Base-by-base conservation (phyloP, 2,888 invertebrate genomes). In the Sinotaia quadrata region DNA sequence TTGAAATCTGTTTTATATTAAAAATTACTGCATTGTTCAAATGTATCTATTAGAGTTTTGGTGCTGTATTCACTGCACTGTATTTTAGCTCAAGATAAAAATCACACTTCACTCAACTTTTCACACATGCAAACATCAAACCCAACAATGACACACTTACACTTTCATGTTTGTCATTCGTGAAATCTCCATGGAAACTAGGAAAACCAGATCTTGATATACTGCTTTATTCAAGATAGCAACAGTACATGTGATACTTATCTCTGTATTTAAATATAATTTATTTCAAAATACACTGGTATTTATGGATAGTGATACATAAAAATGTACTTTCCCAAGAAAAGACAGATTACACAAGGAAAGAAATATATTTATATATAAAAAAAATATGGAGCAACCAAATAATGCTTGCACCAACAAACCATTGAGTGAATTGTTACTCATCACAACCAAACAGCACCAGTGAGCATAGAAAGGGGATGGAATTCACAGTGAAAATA, bases 181-280 rank as follows among this genome's bases (percentile, higher is more conserved):
- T n/a, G n/a, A n/a, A 47, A 47, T 21, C 47, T 47, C 47, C 47
- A 47, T 47, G 15, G 24, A 18, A 47, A 47, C 41, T 41, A 41
- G 18, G 41, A 41, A 41, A 41, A 12, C 18, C 41, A 41, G 41
- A 27, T 63, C 60, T 69, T 65, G 34, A 52, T 69, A 66, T 66
- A 69, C 63, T 69, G 69, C 69, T 69, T 69, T 69, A 69, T 69
- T 69, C 52, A 56, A 60, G 56, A 62, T 68, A 66, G 54, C 52
- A 60, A 66, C 59, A 59, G 41, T 69, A 71, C 67, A 66, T 67
- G 67, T 59, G 49, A 36, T 71, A 62, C 57, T 61, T 60, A 34
- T 47, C 54, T 66, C 61, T 61, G 44, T 61, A 58, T 70, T 51
- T 62, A 67, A 70, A 67, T 66, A 70, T 66, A 70, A 47, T 29